Conservation (phyloP, 2,888 invertebrate species). For the Diarsia brunnea region DNA sequence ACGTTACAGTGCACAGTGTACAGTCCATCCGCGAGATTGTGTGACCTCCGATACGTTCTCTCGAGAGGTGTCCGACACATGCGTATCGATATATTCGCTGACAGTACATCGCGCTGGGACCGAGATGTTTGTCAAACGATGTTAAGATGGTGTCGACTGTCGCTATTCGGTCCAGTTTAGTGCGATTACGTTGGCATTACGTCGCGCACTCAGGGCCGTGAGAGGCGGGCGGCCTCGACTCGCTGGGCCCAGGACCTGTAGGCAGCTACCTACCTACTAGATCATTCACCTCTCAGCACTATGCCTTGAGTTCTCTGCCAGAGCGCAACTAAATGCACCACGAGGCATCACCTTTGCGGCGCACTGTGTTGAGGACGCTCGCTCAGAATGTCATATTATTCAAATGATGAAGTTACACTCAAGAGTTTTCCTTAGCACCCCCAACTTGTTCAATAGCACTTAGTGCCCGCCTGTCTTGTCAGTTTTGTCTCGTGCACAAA, state of each 20-base stretch:
- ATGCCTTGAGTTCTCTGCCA: constrained; percentile 14
- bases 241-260: neutral
- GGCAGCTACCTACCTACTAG: neutral
- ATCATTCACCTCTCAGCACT: constrained; percentile 8
- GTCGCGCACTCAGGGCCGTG: constrained; percentile 34
- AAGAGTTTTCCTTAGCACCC: neutral
- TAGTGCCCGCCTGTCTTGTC: neutral
- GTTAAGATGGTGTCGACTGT: neutral
- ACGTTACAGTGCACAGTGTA: neutral
- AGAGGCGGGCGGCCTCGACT: constrained; percentile 73
- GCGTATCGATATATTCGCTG: neutral
- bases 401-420: neutral
- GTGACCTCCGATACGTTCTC: constrained; percentile 40
- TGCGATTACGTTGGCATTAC: constrained; percentile 15
- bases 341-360: neutral
- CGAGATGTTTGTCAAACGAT: neutral
- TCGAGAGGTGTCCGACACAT: constrained; percentile 3
- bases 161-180: neutral
- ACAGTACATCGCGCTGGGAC: neutral
- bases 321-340: neutral
- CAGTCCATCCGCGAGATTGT: constrained; percentile 20
- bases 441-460: neutral
- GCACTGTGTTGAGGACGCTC: neutral
- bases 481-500: neutral
- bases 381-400: neutral